phyloP scores from a whole-genome alignment of 2,888 invertebrate species.

The Drosophila mimica region DNA sequence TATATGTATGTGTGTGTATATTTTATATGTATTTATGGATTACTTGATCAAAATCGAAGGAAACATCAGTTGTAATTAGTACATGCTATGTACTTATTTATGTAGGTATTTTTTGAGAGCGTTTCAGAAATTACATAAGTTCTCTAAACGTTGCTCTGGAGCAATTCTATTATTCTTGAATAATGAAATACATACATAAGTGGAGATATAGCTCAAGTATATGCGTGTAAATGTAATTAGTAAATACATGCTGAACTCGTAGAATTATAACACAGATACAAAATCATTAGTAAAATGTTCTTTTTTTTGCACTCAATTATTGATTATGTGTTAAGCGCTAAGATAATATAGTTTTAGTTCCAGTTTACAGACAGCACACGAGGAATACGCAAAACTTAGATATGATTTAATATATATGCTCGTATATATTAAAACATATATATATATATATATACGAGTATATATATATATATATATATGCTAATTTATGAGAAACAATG shows the following conservation, averaged over 20 bases:
- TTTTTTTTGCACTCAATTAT: slow-evolving; percentile 16
- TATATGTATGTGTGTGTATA: not conserved
- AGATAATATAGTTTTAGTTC: slow-evolving; percentile 46
- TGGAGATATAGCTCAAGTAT: slow-evolving; percentile 22
- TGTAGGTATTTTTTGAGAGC: slow-evolving; percentile 19
- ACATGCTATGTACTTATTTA: slow-evolving; percentile 29
- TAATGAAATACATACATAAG: slow-evolving; percentile 20
- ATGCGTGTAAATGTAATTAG: slow-evolving; percentile 4
- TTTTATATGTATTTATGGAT: slow-evolving; percentile 36
- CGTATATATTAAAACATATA: slow-evolving; percentile 12
- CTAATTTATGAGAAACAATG: slow-evolving; percentile 46
- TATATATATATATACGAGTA: not conserved
- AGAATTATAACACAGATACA: slow-evolving; percentile 75
- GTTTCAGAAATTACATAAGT: slow-evolving; percentile 7
- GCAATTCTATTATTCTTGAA: not conserved
- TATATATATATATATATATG: slow-evolving; percentile 17
- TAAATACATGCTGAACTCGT: slow-evolving; percentile 38
- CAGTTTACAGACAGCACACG: slow-evolving; percentile 48
- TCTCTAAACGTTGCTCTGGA: slow-evolving; percentile 5
- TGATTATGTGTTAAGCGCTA: slow-evolving; percentile 34
- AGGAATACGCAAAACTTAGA: slow-evolving; percentile 56
- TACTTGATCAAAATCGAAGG: slow-evolving; percentile 56
- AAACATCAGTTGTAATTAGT: slow-evolving; percentile 61
- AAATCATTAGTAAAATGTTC: slow-evolving; percentile 65
- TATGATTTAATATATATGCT: slow-evolving; percentile 7